Conservation (phyloP, 2,797 vertebrate genomes). For the Antrozous pallidus region DNA sequence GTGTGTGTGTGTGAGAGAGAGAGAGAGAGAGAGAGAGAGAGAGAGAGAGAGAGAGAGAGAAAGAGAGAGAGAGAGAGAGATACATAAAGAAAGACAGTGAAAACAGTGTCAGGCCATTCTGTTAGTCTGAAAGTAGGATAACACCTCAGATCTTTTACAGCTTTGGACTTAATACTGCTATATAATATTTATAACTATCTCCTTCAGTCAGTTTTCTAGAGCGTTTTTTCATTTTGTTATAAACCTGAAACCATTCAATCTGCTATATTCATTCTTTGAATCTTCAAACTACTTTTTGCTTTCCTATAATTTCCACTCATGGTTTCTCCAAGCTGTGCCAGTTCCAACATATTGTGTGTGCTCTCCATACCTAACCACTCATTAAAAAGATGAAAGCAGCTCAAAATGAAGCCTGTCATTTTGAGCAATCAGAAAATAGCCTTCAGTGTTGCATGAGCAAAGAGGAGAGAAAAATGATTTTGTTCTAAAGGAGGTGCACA, state of each 20-base stretch:
- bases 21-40: background rate
- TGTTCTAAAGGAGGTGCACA: background rate
- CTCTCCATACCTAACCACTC: background rate
- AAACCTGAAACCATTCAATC: background rate
- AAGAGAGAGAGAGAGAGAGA: background rate
- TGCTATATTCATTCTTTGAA: background rate
- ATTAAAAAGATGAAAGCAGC: background rate
- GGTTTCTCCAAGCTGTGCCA: background rate
- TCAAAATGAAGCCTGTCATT: background rate
- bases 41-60: background rate
- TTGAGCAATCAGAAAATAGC: background rate
- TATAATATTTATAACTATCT: background rate
- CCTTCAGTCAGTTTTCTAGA: background rate
- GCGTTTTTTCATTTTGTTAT: background rate
- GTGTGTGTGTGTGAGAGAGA: background rate
- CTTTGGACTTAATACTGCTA: background rate
- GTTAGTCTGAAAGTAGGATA: background rate
- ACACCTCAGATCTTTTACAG: background rate
- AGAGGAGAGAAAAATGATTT: background rate
- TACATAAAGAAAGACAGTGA: background rate
- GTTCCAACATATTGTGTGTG: background rate
- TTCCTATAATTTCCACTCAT: background rate
- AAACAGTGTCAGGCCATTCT: background rate
- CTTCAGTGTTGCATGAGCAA: background rate
- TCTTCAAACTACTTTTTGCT: background rate